A percentile compares a stretch with the other conserved stretches of the same genome.
Conservation (phyloP, 2,888 invertebrate species). For the Punctoribates punctum region DNA sequence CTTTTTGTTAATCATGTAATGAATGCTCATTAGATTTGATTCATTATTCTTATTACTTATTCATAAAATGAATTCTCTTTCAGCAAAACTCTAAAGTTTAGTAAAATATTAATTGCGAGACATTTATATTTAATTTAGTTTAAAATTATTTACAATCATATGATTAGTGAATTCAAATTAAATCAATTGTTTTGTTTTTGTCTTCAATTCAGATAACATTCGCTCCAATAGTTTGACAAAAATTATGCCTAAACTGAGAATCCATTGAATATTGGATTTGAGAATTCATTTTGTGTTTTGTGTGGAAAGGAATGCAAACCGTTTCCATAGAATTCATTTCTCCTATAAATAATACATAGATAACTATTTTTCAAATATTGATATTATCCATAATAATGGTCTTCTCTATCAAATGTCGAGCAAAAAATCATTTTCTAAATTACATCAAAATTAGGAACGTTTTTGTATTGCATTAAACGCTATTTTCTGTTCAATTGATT, state of each 20-base stretch:
- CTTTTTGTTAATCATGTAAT: background rate
- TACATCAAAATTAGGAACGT: constrained; percentile 17
- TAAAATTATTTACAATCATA: background rate
- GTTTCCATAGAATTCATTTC: constrained; percentile 15
- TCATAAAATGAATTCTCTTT: background rate
- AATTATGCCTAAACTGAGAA: background rate
- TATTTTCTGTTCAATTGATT: background rate
- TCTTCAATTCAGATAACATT: background rate
- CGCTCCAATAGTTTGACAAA: background rate
- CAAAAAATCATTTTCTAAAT: background rate
- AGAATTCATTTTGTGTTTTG: background rate
- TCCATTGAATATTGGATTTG: background rate
- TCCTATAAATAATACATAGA: no score
- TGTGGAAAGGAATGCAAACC: background rate
- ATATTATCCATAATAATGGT: background rate
- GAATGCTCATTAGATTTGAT: background rate
- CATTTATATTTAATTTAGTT: background rate
- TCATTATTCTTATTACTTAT: background rate
- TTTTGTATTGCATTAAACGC: background rate
- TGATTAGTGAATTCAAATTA: background rate
- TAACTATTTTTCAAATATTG: background rate
- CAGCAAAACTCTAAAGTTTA: background rate
- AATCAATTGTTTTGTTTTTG: background rate
- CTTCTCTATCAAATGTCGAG: background rate
- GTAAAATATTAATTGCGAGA: background rate